A percentile compares a stretch with the other conserved stretches of the same genome.
Conservation (phyloP, 23 tunicate genomes). For the Phallusia fumigata region DNA sequence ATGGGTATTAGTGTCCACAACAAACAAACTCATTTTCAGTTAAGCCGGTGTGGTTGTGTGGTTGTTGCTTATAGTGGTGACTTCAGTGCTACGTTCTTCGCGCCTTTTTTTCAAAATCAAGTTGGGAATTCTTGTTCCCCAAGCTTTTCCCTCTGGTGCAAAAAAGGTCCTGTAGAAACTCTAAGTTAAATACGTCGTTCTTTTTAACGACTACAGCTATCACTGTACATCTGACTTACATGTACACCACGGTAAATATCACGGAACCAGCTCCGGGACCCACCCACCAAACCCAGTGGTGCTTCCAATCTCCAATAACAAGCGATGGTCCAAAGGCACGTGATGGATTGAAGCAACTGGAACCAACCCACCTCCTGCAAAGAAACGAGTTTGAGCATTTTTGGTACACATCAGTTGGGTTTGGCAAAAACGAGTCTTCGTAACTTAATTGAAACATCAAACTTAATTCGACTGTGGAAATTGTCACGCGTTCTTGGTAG, state of each 20-base stretch:
- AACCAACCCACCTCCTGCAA: constrained; percentile 64
- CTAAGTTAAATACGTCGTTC: not conserved
- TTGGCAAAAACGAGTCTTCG: too few relatives aligned
- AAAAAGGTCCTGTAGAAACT: not conserved
- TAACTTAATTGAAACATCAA: too few relatives aligned
- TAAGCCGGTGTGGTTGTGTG: not conserved
- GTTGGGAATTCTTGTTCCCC: not conserved
- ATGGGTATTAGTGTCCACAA: too few relatives aligned
- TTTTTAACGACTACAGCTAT: not conserved
- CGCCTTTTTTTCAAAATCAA: not conserved
- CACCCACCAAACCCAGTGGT: constrained; percentile 82
- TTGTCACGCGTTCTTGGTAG: too few relatives aligned
- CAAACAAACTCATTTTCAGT: not conserved
- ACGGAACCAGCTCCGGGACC: constrained; percentile 53
- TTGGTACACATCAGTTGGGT: too few relatives aligned
- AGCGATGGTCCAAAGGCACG: constrained; percentile 88
- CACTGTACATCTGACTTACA: constrained; percentile 33
- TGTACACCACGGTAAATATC: constrained; percentile 48
- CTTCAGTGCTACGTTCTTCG: not conserved
- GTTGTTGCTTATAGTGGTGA: not conserved
- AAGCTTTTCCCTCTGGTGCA: constrained; percentile 9
- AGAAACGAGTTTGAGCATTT: too few relatives aligned
- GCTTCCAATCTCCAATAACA: constrained; percentile 70
- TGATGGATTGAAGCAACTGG: constrained; percentile 61
- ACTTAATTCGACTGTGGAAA: too few relatives aligned